Evolutionary conservation across 2,113 vertebrate species (phyloP).

Genomic region (Thalassarche chlororhynchos): DNA sequence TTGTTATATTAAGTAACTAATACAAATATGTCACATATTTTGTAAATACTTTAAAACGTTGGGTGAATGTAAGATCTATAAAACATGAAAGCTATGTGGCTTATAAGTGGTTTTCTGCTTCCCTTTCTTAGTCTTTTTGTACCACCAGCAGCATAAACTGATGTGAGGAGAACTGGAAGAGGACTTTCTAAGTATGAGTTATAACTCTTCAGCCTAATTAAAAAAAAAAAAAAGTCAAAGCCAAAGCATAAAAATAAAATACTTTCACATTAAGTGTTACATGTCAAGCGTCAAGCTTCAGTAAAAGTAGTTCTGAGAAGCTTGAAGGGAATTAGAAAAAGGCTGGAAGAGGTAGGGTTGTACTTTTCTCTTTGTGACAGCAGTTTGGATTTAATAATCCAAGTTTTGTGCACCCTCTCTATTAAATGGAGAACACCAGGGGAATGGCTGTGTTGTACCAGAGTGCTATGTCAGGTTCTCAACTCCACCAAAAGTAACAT

Average conservation of each 20-base stretch:
- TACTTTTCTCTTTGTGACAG: not conserved
- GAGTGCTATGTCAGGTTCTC: not conserved
- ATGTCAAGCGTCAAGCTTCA: not conserved
- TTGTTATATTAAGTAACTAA: not conserved
- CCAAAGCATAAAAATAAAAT: not conserved
- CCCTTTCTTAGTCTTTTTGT: not conserved
- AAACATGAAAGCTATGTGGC: not conserved
- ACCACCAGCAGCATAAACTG: not conserved
- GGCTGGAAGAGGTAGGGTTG: not conserved
- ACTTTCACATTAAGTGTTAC: not conserved
- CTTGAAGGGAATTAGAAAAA: not conserved
- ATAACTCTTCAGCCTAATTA: not conserved
- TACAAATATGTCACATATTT: not conserved
- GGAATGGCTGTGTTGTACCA: not conserved
- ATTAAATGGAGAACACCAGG: not conserved
- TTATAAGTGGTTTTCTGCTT: not conserved
- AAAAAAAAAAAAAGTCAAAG: not conserved
- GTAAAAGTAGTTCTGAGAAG: not conserved
- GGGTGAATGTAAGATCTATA: not conserved
- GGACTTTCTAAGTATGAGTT: not conserved
- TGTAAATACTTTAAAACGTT: not conserved
- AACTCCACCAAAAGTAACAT: not conserved
- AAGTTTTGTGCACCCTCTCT: not conserved
- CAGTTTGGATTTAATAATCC: not conserved
- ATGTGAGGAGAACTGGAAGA: not conserved